Base-by-base conservation (phyloP, 2,888 invertebrate species). In the Trichacis sp. region DNA sequence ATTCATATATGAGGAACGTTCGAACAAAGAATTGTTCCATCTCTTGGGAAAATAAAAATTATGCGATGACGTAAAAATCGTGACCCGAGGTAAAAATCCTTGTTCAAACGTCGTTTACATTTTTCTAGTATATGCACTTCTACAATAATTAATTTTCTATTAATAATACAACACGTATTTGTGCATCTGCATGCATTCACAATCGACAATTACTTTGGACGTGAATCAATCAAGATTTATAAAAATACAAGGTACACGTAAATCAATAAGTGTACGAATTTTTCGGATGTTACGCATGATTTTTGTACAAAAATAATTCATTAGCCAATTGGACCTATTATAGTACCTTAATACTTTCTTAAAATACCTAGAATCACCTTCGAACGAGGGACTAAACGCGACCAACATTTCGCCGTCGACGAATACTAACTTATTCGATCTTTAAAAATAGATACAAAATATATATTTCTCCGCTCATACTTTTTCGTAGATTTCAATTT, bases 371-470 rank as follows among this genome's bases (percentile, higher is more conserved):
- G 9, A 33, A 33, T 33, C 33, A n/a, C 33, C 33, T 11, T 33
- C 8, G 24, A 8, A 24, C 24, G 8, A 24, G 24, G 24, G 24
- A 24, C 8, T 8, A 8, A 24, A 24, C 24, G 8, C 24, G 24
- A 24, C 24, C 3, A 24, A 24, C 24, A 24, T 5, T 24, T 3
- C 4, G 8, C 8, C 8, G 24, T 42, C 42, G 12, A 15, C 18
- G 18, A 42, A 42, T 42, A 42, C 42, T 42, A 14, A 17, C 15
- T 42, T 36, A 6, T 11, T 36, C 17, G 42, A 42, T 17, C n/a
- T 5, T 17, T 6, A 42, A 42, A 42, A 42, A 42, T 42, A 42
- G 18, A 42, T 42, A 42, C 11, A 42, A 42, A 42, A 42, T 42
- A 42, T 12, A 36, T 12, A 14, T 17, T 42, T 42, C 42, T 36